phyloP scores from a whole-genome alignment of 2,797 vertebrate species.

The Sternotherus odoratus region DNA sequence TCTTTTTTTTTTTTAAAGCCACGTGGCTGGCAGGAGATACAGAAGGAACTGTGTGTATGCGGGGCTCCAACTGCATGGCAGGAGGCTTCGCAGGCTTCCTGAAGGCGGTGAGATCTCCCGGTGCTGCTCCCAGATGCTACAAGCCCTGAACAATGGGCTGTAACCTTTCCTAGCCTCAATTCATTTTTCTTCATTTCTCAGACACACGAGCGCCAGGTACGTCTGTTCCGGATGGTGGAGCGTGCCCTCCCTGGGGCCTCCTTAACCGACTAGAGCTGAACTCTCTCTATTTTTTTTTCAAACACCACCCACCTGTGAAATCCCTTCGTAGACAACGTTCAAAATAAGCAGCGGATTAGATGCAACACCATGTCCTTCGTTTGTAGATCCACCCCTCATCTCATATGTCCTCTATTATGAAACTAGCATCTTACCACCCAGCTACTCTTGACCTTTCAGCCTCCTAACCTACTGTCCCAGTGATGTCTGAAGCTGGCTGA shows the following conservation, averaged over 20 bases:
- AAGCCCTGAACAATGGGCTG: fast-evolving
- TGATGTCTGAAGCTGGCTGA: not conserved
- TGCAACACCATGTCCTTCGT: fast-evolving
- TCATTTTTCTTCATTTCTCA: fast-evolving
- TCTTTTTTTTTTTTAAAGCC: not conserved
- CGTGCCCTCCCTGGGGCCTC: not conserved
- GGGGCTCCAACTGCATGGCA: not conserved
- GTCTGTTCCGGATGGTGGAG: fast-evolving
- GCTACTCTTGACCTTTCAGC: not conserved
- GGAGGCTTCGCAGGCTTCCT: not conserved
- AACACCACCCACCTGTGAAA: not conserved
- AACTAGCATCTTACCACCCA: not conserved
- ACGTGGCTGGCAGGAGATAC: fast-evolving
- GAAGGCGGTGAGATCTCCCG: not conserved
- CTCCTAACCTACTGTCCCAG: not conserved
- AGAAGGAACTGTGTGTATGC: fast-evolving
- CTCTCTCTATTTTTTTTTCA: not conserved
- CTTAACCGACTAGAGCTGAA: not conserved
- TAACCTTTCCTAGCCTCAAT: fast-evolving
- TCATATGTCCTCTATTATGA: not conserved
- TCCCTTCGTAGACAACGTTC: not conserved
- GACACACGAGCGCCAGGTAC: not conserved
- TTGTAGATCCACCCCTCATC: not conserved
- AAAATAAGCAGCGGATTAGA: not conserved
- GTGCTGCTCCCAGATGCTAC: not conserved